Conservation (phyloP, 2,113 vertebrate species). For the Bufo gargarizans region DNA sequence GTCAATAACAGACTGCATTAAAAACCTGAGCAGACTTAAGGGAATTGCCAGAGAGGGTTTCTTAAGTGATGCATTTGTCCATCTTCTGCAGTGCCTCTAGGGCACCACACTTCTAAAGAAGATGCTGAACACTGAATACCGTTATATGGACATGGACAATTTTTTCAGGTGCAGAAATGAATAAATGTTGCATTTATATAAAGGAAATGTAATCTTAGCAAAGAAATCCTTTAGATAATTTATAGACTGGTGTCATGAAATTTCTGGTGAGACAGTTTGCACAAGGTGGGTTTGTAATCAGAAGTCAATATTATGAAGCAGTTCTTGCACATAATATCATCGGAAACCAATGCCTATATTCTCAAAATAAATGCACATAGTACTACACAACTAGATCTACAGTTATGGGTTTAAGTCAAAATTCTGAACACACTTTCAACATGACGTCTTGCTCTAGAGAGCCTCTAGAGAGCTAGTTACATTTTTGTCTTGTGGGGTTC, state of each 20-base stretch:
- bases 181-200: not conserved
- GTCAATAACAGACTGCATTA: conserved; percentile 44
- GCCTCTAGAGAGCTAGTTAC: too few relatives aligned
- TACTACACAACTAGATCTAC: too few relatives aligned
- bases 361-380: too few relatives aligned
- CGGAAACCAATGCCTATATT: too few relatives aligned
- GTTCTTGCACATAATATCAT: too few relatives aligned
- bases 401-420: too few relatives aligned
- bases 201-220: not conserved
- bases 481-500: too few relatives aligned
- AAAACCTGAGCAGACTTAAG: conserved; percentile 35
- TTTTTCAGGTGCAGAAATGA: not conserved
- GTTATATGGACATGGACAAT: not conserved
- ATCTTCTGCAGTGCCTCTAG: not conserved
- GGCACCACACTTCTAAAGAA: not conserved
- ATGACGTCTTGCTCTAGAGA: too few relatives aligned
- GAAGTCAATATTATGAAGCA: too few relatives aligned
- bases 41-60: conserved; percentile 27
- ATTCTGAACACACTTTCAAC: too few relatives aligned
- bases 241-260: not conserved
- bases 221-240: not conserved
- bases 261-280: not conserved
- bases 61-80: conserved; percentile 32
- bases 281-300: too few relatives aligned
- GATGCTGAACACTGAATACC: not conserved